These are phyloP conservation scores for Notoglanidium macrostoma DNA, from an alignment of 2,797 vertebrate species.

Conservation along the genomic window DNA sequence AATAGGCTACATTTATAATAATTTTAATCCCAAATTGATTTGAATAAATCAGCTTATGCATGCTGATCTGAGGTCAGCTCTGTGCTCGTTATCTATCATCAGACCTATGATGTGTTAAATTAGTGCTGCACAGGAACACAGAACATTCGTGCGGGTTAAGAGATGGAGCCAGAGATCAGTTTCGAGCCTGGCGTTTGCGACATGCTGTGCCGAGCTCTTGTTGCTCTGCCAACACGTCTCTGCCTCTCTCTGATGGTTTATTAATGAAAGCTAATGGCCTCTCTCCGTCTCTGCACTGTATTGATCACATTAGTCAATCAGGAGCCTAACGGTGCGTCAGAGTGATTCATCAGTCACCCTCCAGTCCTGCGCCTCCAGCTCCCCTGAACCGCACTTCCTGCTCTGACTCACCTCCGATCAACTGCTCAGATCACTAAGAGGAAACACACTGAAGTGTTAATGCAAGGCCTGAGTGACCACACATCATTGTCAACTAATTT, in stretches of 20 bases:
- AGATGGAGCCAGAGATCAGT: neutral
- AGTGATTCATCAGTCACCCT: slow-evolving; percentile 26
- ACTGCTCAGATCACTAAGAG: neutral
- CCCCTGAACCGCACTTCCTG: neutral
- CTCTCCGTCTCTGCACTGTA: slow-evolving; percentile 39
- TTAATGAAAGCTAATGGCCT: slow-evolving; percentile 70
- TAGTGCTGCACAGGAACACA: neutral
- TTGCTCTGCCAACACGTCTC: neutral
- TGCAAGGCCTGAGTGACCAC: neutral
- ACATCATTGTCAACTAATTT: no score
- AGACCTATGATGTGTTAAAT: neutral
- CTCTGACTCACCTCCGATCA: neutral
- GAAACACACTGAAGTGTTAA: neutral
- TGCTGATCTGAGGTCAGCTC: neutral
- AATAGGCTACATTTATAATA: no score
- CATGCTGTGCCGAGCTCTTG: neutral
- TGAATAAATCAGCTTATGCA: neutral
- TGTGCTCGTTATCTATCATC: neutral
- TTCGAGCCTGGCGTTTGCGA: neutral
- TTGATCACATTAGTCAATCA: slow-evolving; percentile 67
- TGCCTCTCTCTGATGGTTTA: slow-evolving; percentile 61
- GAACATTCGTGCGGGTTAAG: neutral
- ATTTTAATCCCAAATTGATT: neutral
- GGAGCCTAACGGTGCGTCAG: neutral
- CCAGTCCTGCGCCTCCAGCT: neutral